A percentile compares a stretch with the other conserved stretches of the same genome.
Conservation (phyloP, 2,888 invertebrate genomes). For the Chrysopilus asiliformis region DNA sequence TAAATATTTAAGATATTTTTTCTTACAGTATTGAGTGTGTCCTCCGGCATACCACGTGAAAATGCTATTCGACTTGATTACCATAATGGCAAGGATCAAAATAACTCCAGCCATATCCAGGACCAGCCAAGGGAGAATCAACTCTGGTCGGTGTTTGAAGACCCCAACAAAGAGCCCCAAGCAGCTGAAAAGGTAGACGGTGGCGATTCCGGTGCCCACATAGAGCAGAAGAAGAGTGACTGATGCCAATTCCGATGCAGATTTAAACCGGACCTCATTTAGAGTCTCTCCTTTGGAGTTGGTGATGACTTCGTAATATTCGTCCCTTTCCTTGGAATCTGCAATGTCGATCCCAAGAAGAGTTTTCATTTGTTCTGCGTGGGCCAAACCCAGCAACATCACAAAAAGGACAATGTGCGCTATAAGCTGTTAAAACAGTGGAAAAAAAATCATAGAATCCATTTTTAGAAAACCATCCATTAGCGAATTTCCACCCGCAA, state of each 20-base stretch:
- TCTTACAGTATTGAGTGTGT: constrained; percentile 28
- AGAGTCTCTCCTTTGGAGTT: constrained; percentile 21
- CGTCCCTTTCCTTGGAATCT: constrained; percentile 32
- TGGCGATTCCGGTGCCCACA: constrained; percentile 21
- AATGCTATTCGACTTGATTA: constrained; percentile 16
- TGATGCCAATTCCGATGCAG: constrained; percentile 28
- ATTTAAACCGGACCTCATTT: constrained; percentile 28
- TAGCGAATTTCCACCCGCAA: no score
- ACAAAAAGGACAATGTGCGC: constrained; percentile 32
- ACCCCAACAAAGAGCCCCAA: constrained; percentile 31
- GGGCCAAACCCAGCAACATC: constrained; percentile 30
- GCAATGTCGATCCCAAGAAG: constrained; percentile 31
- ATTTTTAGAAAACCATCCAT: constrained; percentile 2
- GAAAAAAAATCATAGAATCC: constrained; percentile 5
- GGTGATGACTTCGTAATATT: constrained; percentile 27
- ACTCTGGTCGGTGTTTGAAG: constrained; percentile 28
- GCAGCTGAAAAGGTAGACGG: constrained; percentile 28
- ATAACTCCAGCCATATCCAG: constrained; percentile 23
- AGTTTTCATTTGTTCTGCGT: constrained; percentile 33
- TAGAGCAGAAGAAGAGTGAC: constrained; percentile 28
- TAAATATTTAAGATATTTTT: background rate
- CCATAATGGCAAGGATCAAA: constrained; percentile 4
- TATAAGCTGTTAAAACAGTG: no score
- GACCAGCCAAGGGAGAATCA: constrained; percentile 32
- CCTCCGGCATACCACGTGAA: constrained; percentile 27